These are phyloP conservation scores for Tachyglossus aculeatus DNA, from an alignment of 2,797 vertebrate genomes.

Conservation along the genomic window DNA sequence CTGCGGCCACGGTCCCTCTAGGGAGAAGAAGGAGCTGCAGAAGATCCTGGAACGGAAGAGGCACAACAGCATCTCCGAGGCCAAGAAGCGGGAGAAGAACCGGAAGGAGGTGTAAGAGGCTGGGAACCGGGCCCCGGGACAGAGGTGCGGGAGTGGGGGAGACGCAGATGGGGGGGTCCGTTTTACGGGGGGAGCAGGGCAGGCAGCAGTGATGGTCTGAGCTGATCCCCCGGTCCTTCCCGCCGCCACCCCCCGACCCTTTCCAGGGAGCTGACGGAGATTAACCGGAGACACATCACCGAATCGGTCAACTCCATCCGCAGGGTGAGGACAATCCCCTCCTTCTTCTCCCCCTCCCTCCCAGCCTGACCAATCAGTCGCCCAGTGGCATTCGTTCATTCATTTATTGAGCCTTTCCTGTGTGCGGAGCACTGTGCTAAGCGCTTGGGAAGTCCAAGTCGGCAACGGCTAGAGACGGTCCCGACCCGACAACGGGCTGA, in stretches of 20 bases:
- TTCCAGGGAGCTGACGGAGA: slow-evolving; percentile 84
- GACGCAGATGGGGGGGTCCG: background rate
- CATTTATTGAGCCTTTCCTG: background rate
- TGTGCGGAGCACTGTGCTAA: background rate
- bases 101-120: slow-evolving; percentile 80
- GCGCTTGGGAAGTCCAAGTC: no score
- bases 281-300: slow-evolving; percentile 86
- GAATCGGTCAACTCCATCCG: slow-evolving; percentile 85
- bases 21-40: slow-evolving; percentile 90
- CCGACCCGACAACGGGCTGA: no score
- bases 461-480: no score
- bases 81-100: slow-evolving; percentile 81
- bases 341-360: background rate
- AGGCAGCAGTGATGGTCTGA: background rate
- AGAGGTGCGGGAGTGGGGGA: background rate
- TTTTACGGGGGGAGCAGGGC: background rate
- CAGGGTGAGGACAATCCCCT: slow-evolving; percentile 69
- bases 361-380: background rate
- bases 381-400: background rate
- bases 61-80: slow-evolving; percentile 86
- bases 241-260: background rate
- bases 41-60: slow-evolving; percentile 88
- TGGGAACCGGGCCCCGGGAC: accelerated
- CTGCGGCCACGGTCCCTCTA: slow-evolving; percentile 35
- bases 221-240: no score